A percentile compares a stretch with the other conserved stretches of the same genome.
These are phyloP conservation scores for Cyprinus carpio DNA, from an alignment of 2,113 vertebrate genomes.

Conservation along the genomic window DNA sequence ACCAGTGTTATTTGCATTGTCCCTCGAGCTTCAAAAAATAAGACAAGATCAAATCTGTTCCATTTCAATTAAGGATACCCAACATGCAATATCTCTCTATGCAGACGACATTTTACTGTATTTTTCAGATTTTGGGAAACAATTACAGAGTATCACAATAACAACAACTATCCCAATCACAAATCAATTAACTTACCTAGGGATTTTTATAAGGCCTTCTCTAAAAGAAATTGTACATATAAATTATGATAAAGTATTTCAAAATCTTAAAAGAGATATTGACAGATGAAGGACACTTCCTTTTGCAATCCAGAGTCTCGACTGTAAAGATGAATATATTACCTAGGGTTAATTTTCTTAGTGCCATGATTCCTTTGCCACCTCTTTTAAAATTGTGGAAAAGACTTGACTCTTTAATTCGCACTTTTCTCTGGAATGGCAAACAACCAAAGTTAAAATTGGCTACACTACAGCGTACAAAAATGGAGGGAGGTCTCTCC, in stretches of 20 bases:
- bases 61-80: too few relatives aligned
- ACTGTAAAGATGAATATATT: slow-evolving; percentile 8
- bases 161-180: too few relatives aligned
- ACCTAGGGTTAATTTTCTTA: background rate
- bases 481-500: background rate
- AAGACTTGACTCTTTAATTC: background rate
- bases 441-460: slow-evolving; percentile 1
- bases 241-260: background rate
- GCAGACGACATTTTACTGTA: too few relatives aligned
- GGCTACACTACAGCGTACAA: background rate
- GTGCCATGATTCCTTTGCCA: background rate
- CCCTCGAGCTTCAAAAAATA: too few relatives aligned
- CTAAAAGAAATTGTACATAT: background rate
- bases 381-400: background rate
- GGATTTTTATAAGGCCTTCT: too few relatives aligned
- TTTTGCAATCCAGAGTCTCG: background rate
- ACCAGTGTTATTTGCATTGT: too few relatives aligned
- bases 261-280: background rate
- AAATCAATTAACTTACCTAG: too few relatives aligned
- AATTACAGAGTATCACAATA: too few relatives aligned
- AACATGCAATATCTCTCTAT: too few relatives aligned
- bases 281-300: background rate
- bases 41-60: too few relatives aligned
- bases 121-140: too few relatives aligned
- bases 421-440: background rate